A percentile compares a stretch with the other conserved stretches of the same genome.
Evolutionary conservation across 2,888 invertebrate species (phyloP).

Genomic region (Idaea biselata): DNA sequence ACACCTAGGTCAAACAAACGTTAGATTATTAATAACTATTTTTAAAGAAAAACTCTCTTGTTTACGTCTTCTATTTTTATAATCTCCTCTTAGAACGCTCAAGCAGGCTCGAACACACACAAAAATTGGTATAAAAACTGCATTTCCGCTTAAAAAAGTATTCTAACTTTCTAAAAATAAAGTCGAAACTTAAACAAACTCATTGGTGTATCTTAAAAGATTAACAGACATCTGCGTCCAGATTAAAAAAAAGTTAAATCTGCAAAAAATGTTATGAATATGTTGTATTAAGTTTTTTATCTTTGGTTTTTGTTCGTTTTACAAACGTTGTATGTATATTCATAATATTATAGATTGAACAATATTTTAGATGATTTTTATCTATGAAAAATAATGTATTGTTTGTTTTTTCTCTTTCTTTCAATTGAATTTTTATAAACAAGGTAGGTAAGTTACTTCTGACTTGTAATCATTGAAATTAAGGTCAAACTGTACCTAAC

Average conservation of each 20-base stretch:
- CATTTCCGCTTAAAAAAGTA: background rate
- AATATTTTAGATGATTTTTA: background rate
- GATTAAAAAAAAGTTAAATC: constrained; percentile 16
- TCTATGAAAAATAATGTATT: background rate
- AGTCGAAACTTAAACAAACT: background rate
- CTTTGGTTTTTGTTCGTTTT: background rate
- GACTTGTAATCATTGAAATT: background rate
- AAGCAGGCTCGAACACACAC: constrained; percentile 34
- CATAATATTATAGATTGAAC: background rate
- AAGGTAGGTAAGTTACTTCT: background rate
- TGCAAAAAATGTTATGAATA: constrained; percentile 24
- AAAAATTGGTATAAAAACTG: background rate
- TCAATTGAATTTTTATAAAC: background rate
- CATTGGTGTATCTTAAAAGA: constrained; percentile 12
- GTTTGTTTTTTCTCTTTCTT: background rate
- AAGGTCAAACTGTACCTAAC: background rate
- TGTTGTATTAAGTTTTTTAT: constrained; percentile 6
- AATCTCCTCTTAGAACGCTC: constrained; percentile 44
- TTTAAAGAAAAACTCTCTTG: background rate
- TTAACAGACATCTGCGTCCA: constrained; percentile 34
- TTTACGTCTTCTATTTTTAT: constrained; percentile 42
- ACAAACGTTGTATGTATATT: background rate
- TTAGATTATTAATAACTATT: background rate
- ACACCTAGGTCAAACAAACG: too few species aligned
- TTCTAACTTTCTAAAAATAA: constrained; percentile 12